A percentile compares a stretch with the other conserved stretches of the same genome.
These are phyloP conservation scores for Sphaeramia orbicularis DNA, from an alignment of 2,797 vertebrate species.

Conservation along the genomic window DNA sequence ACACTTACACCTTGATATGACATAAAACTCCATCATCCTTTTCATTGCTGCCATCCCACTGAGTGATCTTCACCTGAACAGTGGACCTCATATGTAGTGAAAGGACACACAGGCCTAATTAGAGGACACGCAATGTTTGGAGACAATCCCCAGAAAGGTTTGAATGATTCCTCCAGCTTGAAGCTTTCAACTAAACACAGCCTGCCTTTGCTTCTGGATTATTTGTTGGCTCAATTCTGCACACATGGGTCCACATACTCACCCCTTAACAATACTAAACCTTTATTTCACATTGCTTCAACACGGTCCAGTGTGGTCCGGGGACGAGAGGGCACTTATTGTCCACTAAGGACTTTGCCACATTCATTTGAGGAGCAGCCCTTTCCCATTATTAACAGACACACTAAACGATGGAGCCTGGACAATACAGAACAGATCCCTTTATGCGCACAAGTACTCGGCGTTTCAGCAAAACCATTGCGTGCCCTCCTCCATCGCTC, in stretches of 20 bases:
- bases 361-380: conserved; percentile 85
- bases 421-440: conserved; percentile 85
- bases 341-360: conserved; percentile 82
- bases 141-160: conserved; percentile 10
- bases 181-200: neutral
- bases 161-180: conserved; percentile 3
- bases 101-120: neutral
- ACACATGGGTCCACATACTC: conserved; percentile 59
- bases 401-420: conserved; percentile 83
- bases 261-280: conserved; percentile 69
- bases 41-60: too few relatives aligned
- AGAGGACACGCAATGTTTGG: conserved; percentile 10
- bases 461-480: conserved; percentile 77
- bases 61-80: too few relatives aligned
- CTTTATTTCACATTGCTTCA: conserved; percentile 81
- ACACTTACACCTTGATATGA: too few relatives aligned
- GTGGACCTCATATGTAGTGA: too few relatives aligned
- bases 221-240: conserved; percentile 60
- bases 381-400: conserved; percentile 87
- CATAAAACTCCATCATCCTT: too few relatives aligned
- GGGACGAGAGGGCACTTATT: conserved; percentile 82
- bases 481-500: conserved; percentile 66
- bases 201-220: conserved; percentile 31
- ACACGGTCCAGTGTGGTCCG: conserved; percentile 79
- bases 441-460: conserved; percentile 87